Conservation (phyloP, 2,797 vertebrate genomes). For the Gymnoscopelus microlampas region DNA sequence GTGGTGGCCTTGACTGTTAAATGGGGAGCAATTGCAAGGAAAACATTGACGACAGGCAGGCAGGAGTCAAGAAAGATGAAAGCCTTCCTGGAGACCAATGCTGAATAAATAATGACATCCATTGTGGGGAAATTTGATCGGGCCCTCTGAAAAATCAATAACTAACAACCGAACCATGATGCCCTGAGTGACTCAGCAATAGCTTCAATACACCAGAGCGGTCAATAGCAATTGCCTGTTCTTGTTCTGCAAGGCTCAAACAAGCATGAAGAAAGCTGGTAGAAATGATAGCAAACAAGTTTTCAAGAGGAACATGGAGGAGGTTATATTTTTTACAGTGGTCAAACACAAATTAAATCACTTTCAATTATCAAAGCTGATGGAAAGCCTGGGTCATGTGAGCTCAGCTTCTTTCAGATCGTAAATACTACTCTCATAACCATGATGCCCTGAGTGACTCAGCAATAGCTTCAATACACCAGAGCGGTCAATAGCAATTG, state of each 20-base stretch:
- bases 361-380: constrained; percentile 29
- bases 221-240: constrained; percentile 64
- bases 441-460: constrained; percentile 73
- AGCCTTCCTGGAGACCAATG: constrained; percentile 59
- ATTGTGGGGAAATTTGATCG: constrained; percentile 77
- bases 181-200: constrained; percentile 77
- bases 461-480: constrained; percentile 73
- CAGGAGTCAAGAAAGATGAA: constrained; percentile 68
- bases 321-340: constrained; percentile 26
- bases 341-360: constrained; percentile 32
- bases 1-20: constrained; percentile 49
- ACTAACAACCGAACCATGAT: constrained; percentile 71
- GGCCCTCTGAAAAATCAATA: constrained; percentile 76
- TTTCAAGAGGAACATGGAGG: constrained; percentile 31
- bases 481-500: constrained; percentile 62
- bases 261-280: constrained; percentile 38
- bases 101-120: constrained; percentile 80
- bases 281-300: constrained; percentile 42
- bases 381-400: constrained; percentile 38
- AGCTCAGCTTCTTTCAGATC: constrained; percentile 37
- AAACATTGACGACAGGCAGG: constrained; percentile 43
- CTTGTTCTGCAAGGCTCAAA: constrained; percentile 51
- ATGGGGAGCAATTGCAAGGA: constrained; percentile 47
- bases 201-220: constrained; percentile 65
- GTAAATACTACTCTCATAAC: no score